A percentile compares a stretch with the other conserved stretches of the same genome.
These are phyloP conservation scores for Heliconius melpomene DNA, from an alignment of 1,140 invertebrate genomes.

Conservation along the genomic window DNA sequence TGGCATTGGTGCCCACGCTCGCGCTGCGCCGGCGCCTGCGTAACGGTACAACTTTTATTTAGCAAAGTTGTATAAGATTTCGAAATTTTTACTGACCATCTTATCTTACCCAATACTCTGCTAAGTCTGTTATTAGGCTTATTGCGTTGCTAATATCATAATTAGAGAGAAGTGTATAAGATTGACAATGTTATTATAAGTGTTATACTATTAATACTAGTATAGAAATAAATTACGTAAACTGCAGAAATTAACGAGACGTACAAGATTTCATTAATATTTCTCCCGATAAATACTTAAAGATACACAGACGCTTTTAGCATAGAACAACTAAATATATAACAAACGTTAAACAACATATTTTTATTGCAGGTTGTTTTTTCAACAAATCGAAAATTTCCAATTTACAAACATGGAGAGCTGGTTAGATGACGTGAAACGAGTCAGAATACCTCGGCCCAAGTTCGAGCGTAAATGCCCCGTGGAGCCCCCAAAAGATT, in stretches of 20 bases:
- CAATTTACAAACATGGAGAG: conserved; percentile 84
- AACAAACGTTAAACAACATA: neutral
- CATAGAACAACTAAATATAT: neutral
- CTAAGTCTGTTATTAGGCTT: conserved; percentile 27
- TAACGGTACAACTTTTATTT: conserved; percentile 33
- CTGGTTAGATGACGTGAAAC: conserved; percentile 90
- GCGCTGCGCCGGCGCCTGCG: conserved; percentile 32
- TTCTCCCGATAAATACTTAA: neutral
- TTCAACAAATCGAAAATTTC: neutral
- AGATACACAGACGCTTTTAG: neutral
- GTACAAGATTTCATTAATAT: neutral
- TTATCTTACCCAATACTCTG: conserved; percentile 29
- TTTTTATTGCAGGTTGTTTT: conserved; percentile 28
- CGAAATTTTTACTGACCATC: conserved; percentile 34
- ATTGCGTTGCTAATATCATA: conserved; percentile 16
- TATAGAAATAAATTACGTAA: neutral
- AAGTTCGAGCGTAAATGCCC: conserved; percentile 88
- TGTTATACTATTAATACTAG: neutral
- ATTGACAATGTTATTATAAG: neutral
- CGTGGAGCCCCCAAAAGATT: conserved; percentile 85
- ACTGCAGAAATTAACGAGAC: no score
- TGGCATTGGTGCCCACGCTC: conserved; percentile 35
- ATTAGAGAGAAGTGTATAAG: neutral
- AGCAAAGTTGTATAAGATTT: conserved; percentile 30
- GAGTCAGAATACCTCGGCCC: conserved; percentile 90